A percentile compares a stretch with the other conserved stretches of the same genome.
Evolutionary conservation across 2,113 vertebrate species (phyloP).

Genomic region (Dipodomys spectabilis): DNA sequence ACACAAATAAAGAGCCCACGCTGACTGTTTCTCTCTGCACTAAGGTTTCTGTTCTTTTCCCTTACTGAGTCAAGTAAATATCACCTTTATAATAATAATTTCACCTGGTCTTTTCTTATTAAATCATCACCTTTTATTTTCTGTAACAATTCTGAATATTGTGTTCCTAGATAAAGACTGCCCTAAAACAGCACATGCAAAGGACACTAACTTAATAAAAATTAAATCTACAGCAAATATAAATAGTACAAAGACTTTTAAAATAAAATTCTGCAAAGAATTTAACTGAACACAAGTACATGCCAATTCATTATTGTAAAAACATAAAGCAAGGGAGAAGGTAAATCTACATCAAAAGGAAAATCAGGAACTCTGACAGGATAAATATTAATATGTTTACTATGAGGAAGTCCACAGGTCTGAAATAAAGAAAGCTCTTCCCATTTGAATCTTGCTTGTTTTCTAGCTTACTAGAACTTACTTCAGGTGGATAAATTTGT

Average conservation of each 20-base stretch:
- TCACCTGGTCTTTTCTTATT: not conserved
- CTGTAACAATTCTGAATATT: not conserved
- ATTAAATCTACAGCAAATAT: no score
- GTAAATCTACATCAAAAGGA: slow-evolving; percentile 17
- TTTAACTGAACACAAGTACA: slow-evolving; percentile 4
- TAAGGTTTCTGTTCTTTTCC: not conserved
- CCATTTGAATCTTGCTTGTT: not conserved
- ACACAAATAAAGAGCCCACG: not conserved
- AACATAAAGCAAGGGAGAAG: slow-evolving; percentile 17
- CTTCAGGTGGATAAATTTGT: slow-evolving; percentile 36
- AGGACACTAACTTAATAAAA: no score
- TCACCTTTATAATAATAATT: not conserved
- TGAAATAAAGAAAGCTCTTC: not conserved
- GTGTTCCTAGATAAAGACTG: not conserved
- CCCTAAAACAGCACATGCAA: not conserved
- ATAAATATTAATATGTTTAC: slow-evolving; percentile 15
- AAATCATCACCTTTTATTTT: not conserved
- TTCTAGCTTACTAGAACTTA: not conserved
- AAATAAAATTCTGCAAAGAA: slow-evolving; percentile 56
- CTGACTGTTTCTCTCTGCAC: not conserved
- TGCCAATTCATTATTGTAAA: slow-evolving; percentile 19
- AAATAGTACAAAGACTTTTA: not conserved
- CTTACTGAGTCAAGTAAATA: not conserved
- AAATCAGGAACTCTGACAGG: slow-evolving; percentile 62
- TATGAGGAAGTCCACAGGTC: slow-evolving; percentile 67